Base-by-base conservation (phyloP, 2,113 vertebrate species). In the Anguilla japonica region DNA sequence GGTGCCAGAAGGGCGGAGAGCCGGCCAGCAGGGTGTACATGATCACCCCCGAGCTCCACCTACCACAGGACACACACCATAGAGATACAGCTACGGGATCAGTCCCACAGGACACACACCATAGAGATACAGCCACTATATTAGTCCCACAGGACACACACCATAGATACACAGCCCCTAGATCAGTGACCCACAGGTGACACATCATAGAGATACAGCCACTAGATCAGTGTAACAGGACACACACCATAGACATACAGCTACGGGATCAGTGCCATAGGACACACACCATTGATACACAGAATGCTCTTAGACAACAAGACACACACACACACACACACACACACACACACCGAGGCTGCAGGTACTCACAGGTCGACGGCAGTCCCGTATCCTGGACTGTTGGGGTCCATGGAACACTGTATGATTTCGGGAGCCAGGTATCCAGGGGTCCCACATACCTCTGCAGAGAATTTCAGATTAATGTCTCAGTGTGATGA, bases 1-100 rank as follows among this genome's bases (percentile, higher is more conserved):
- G 96, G 95, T 99, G 98, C 98, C 98, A 99, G 95, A 99, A 99
- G 0, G 98, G 98, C 0, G 98, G 98, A 0, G 98, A 99, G 79
- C 98, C 98, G 0, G 98, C 98, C 83, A 99, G 95, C 87, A 99
- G 91, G 0, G 98, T 99, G 94, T 98, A 99, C 98, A 99, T 98
- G 94, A 99, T 98, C 84, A 99, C 98, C 0, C 98, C 98, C 0
- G 97, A 96, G 90, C 98, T 99, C 98, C 98, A 99, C 94, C 98
- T 63, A 41, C 6, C 86, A 40, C 20, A 57, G 26, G 41, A 29
- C 5, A 29, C 34, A 34, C 34, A 34, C 34, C 34, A 34, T n/a
- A 29, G 26, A 41, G 9, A 85, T 18, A 34, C 22, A 60, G 14
- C 18, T 14, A 60, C 43, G 4, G 43, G 43, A 46, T 46, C 43